These are phyloP conservation scores for Adelges cooleyi DNA, from an alignment of 1,140 invertebrate species.

Conservation along the genomic window DNA sequence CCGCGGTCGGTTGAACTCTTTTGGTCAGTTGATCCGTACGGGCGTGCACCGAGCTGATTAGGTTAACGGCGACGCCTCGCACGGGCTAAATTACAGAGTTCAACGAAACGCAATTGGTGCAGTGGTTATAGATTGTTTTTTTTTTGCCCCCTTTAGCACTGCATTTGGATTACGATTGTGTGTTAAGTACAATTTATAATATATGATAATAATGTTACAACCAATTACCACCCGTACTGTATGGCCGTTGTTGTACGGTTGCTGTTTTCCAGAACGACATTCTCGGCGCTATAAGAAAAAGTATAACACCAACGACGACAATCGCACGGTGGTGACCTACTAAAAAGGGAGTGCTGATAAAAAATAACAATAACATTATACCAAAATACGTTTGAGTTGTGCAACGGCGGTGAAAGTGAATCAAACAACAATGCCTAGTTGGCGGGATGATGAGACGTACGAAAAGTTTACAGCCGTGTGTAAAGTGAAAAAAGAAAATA, in stretches of 20 bases:
- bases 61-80: neutral
- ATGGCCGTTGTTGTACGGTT: too few species aligned
- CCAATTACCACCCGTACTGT: neutral
- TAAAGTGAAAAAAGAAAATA: too few species aligned
- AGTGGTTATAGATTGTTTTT: neutral
- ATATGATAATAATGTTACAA: too few species aligned
- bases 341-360: neutral
- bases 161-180: too few species aligned
- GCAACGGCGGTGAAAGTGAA: conserved; percentile 13
- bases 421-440: neutral
- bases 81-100: conserved; percentile 25
- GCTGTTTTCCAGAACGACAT: neutral
- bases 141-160: neutral
- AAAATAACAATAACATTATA: neutral
- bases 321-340: neutral
- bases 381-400: neutral
- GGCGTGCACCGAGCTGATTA: neutral
- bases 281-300: too few species aligned
- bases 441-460: too few species aligned
- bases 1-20: conserved; percentile 14
- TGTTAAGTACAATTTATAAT: too few species aligned
- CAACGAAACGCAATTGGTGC: conserved; percentile 12
- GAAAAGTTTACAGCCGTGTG: too few species aligned
- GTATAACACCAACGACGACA: too few species aligned
- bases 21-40: conserved; percentile 24